Percentiles rank a stretch among this genome's conserved stretches.
Evolutionary conservation across 1,140 invertebrate species (phyloP).

Genomic region (Limonius californicus): DNA sequence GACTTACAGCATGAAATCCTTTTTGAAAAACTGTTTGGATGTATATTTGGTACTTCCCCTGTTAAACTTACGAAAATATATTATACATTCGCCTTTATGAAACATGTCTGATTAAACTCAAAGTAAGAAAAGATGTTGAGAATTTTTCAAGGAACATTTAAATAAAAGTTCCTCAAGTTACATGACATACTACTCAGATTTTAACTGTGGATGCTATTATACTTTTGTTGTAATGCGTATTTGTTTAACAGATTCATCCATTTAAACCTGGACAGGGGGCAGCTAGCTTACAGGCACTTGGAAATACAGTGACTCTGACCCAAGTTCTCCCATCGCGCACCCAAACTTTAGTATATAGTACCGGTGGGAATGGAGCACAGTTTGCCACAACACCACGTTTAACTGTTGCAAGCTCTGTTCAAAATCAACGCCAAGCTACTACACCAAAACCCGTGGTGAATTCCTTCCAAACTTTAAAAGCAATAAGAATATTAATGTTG

Average conservation of each 20-base stretch:
- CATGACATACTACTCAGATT: too few relatives aligned
- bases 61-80: too few relatives aligned
- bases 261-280: slow-evolving; percentile 38
- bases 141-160: too few relatives aligned
- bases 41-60: too few relatives aligned
- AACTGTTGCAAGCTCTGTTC: slow-evolving; percentile 35
- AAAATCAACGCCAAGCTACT: slow-evolving; percentile 28
- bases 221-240: too few relatives aligned
- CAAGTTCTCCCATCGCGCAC: slow-evolving; percentile 43
- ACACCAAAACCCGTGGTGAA: slow-evolving; percentile 36
- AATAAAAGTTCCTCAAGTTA: too few relatives aligned
- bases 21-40: too few relatives aligned
- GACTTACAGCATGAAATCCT: too few relatives aligned
- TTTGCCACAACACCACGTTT: slow-evolving; percentile 39
- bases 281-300: slow-evolving; percentile 38
- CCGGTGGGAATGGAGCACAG: slow-evolving; percentile 33
- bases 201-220: too few relatives aligned
- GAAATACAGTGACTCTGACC: slow-evolving; percentile 40
- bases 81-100: too few relatives aligned
- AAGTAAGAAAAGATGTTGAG: too few relatives aligned
- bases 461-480: background rate
- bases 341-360: slow-evolving; percentile 44
- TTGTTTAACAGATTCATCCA: slow-evolving; percentile 34
- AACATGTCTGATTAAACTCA: too few relatives aligned
- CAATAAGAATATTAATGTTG: background rate